Conservation (phyloP, 2,888 invertebrate species). For the Cryptophagus acutangulus region DNA sequence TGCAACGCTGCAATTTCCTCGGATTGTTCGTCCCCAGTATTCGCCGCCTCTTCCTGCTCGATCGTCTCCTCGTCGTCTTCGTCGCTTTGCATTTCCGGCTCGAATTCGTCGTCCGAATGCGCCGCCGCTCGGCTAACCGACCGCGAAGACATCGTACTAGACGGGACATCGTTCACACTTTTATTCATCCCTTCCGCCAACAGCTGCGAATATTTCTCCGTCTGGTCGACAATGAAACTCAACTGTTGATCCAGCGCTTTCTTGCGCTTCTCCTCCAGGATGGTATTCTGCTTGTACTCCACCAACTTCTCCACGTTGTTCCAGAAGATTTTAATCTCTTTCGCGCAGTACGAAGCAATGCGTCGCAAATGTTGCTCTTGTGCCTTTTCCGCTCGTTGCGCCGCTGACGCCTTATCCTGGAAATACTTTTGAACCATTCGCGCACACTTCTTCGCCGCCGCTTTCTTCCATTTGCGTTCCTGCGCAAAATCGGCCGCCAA, state of each 20-base stretch:
- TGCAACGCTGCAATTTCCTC: slow-evolving; percentile 81
- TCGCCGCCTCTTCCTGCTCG: slow-evolving; percentile 69
- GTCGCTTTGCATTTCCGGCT: slow-evolving; percentile 69
- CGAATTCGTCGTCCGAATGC: slow-evolving; percentile 72
- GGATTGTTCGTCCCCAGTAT: slow-evolving; percentile 52
- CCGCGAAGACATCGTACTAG: slow-evolving; percentile 51
- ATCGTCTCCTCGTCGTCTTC: slow-evolving; percentile 93
- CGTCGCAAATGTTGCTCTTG: slow-evolving; percentile 80
- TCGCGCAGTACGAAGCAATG: slow-evolving; percentile 86
- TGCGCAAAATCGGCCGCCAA: slow-evolving; percentile 95
- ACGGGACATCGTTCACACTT: slow-evolving; percentile 48
- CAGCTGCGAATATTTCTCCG: slow-evolving; percentile 92
- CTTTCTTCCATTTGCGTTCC: slow-evolving; percentile 97
- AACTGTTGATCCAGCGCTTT: slow-evolving; percentile 94
- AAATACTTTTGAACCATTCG: slow-evolving; percentile 88
- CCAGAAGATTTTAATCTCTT: slow-evolving; percentile 94
- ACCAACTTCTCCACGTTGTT: slow-evolving; percentile 93
- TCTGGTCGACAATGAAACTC: slow-evolving; percentile 96
- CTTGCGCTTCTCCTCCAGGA: slow-evolving; percentile 90
- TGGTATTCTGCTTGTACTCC: slow-evolving; percentile 87
- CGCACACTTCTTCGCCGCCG: slow-evolving; percentile 89
- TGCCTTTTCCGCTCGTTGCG: slow-evolving; percentile 86
- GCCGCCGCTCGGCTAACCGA: slow-evolving; percentile 43
- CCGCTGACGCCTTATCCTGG: slow-evolving; percentile 84
- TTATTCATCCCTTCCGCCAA: slow-evolving; percentile 78